phyloP scores from a whole-genome alignment of 2,797 vertebrate genomes.

The Rhynchonycteris naso region DNA sequence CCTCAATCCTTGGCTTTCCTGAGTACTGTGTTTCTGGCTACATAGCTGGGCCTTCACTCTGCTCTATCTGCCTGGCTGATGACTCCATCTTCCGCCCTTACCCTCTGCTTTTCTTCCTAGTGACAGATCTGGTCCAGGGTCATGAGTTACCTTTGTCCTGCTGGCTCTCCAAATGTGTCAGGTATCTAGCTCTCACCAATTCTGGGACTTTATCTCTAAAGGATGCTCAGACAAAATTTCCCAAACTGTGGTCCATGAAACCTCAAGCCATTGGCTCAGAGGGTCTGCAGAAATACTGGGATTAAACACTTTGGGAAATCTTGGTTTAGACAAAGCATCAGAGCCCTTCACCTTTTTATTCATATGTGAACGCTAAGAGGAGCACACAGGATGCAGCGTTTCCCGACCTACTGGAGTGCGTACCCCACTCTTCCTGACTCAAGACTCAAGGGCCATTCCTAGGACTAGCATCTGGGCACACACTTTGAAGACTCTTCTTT shows the following conservation, averaged over 20 bases:
- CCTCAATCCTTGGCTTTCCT: neutral
- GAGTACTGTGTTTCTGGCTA: neutral
- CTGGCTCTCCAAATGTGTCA: neutral
- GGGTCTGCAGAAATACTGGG: neutral
- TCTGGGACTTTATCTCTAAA: neutral
- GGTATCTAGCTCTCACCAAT: neutral
- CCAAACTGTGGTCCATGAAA: neutral
- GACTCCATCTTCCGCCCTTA: neutral
- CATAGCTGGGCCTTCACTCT: neutral
- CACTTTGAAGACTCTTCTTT: neutral
- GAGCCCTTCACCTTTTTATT: neutral
- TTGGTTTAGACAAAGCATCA: neutral
- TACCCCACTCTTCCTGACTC: neutral
- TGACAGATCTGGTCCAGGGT: neutral
- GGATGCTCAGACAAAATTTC: neutral
- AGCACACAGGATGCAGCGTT: neutral
- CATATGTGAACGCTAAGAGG: neutral
- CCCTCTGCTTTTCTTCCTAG: neutral
- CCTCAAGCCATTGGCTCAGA: neutral
- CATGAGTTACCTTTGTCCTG: neutral
- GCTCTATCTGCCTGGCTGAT: neutral
- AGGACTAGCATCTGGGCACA: neutral
- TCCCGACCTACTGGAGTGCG: neutral
- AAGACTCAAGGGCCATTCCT: neutral
- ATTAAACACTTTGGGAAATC: neutral